Evolutionary conservation across 53 echinoderm and acorn worm species (phyloP).

Genomic region (Henricia sp.): DNA sequence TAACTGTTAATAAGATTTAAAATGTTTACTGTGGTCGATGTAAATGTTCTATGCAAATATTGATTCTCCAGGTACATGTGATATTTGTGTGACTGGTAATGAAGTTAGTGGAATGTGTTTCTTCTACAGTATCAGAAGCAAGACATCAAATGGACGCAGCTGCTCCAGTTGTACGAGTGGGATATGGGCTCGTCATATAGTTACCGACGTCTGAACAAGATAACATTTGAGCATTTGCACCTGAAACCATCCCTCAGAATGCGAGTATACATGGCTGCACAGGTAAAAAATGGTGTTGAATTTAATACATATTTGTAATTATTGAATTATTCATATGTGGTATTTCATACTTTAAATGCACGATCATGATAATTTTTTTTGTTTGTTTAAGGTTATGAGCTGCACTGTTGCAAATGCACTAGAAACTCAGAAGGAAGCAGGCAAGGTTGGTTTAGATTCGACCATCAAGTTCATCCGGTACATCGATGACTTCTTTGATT

Average conservation of each 20-base stretch:
- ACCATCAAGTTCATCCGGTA: slow-evolving; percentile 10
- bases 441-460: background rate
- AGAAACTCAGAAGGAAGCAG: background rate
- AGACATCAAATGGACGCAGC: slow-evolving; percentile 42
- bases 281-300: slow-evolving; percentile 23
- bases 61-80: no score
- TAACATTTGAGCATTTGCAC: slow-evolving; percentile 47
- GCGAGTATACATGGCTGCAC: slow-evolving; percentile 62
- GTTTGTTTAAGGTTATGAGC: slow-evolving; percentile 29
- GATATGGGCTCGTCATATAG: slow-evolving; percentile 33
- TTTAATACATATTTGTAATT: background rate
- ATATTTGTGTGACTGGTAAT: no score
- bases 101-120: background rate
- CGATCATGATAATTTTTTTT: background rate
- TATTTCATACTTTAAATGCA: background rate
- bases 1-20: no score
- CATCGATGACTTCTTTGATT: slow-evolving; percentile 21
- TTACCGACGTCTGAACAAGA: slow-evolving; percentile 27
- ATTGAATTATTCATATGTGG: background rate
- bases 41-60: no score
- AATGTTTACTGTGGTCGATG: no score
- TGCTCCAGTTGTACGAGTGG: slow-evolving; percentile 43
- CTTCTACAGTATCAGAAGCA: slow-evolving; percentile 40
- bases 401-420: slow-evolving; percentile 21
- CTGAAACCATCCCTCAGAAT: slow-evolving; percentile 48